Evolutionary conservation across 2,888 invertebrate species (phyloP).

Genomic region (Entomobrya proxima): DNA sequence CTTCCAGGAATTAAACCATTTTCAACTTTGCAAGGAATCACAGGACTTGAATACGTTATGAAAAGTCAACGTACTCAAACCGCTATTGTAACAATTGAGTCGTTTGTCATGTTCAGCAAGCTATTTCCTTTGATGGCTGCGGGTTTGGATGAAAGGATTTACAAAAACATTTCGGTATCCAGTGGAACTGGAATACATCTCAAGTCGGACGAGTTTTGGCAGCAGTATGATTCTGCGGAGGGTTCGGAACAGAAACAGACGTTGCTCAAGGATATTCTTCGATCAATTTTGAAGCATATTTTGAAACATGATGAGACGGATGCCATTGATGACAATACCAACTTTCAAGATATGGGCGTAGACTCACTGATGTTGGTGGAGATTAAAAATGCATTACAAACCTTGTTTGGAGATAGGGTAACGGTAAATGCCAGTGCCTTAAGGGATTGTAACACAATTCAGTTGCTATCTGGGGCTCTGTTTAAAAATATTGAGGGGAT

Average conservation of each 20-base stretch:
- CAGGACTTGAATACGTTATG: slow-evolving; percentile 37
- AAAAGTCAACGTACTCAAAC: slow-evolving; percentile 41
- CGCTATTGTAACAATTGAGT: slow-evolving; percentile 37
- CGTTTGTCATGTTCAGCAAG: slow-evolving; percentile 4
- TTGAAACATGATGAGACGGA: slow-evolving; percentile 11
- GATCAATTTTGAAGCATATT: background rate
- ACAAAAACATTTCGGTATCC: too few relatives aligned
- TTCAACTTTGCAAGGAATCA: background rate
- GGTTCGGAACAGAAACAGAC: background rate
- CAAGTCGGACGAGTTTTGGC: slow-evolving; percentile 49
- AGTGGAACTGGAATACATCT: background rate
- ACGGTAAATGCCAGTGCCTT: slow-evolving; percentile 1
- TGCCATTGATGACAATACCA: background rate
- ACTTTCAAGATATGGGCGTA: slow-evolving; percentile 43
- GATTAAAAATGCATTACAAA: slow-evolving; percentile 44
- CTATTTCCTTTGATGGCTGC: slow-evolving; percentile 12
- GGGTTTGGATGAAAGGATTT: slow-evolving; percentile 51
- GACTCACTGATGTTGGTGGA: slow-evolving; percentile 41
- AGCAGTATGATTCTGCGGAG: slow-evolving; percentile 44
- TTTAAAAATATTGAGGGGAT: slow-evolving; percentile 27
- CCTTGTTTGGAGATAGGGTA: slow-evolving; percentile 29
- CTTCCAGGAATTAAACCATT: background rate
- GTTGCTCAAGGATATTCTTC: background rate
- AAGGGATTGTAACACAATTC: slow-evolving; percentile 33
- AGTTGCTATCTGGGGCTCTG: background rate